phyloP scores from a whole-genome alignment of 2,797 vertebrate species.

The Gila robusta region DNA sequence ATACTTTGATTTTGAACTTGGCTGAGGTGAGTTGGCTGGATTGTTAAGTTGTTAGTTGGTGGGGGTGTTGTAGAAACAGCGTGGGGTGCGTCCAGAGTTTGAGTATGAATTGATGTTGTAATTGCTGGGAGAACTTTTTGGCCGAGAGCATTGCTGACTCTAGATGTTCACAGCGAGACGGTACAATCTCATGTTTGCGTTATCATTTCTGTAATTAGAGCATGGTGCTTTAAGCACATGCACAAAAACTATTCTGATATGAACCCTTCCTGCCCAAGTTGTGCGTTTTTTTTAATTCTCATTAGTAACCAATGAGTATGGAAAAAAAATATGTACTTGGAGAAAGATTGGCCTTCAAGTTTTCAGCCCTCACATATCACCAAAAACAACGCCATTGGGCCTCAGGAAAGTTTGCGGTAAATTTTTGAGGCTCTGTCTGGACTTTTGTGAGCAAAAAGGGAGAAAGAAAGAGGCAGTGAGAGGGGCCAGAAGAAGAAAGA shows the following conservation, averaged over 20 bases:
- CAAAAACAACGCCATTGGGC: conserved; percentile 57
- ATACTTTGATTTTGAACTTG: conserved; percentile 39
- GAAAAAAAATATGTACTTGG: conserved; percentile 47
- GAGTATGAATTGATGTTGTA: conserved; percentile 68
- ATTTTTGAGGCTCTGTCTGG: conserved; percentile 39
- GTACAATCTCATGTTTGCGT: conserved; percentile 68
- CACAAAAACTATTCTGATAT: conserved; percentile 23
- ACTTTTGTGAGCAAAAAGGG: conserved; percentile 27
- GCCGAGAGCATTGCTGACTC: conserved; percentile 70
- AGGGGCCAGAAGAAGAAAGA: conserved; percentile 21
- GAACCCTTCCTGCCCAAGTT: conserved; percentile 1
- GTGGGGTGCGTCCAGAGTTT: conserved; percentile 34
- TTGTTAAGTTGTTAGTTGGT: conserved; percentile 40
- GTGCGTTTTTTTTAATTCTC: conserved; percentile 17
- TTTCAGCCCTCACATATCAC: conserved; percentile 39
- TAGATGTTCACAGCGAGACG: conserved; percentile 48
- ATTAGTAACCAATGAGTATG: conserved; percentile 48
- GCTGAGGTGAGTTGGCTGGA: conserved; percentile 23
- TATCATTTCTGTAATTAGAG: conserved; percentile 62
- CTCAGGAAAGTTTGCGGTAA: conserved; percentile 33
- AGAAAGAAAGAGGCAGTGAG: conserved; percentile 10
- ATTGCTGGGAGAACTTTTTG: conserved; percentile 65
- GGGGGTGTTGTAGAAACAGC: conserved; percentile 47
- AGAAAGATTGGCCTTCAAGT: conserved; percentile 51
- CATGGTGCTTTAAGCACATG: conserved; percentile 1